A percentile compares a stretch with the other conserved stretches of the same genome.
Conservation (phyloP, 2,113 vertebrate genomes). For the Notarius lentiginosus region DNA sequence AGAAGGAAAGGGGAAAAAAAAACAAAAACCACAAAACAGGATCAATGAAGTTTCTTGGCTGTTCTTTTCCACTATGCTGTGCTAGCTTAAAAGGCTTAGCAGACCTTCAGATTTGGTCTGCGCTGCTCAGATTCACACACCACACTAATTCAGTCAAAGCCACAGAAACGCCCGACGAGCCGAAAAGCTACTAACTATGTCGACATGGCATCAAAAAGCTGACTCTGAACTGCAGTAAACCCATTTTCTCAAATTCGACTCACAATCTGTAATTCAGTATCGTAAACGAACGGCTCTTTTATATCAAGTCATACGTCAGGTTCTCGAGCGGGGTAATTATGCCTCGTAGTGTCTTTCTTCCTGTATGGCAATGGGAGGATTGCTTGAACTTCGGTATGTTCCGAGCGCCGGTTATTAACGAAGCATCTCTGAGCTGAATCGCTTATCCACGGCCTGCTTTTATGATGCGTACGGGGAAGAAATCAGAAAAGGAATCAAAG, state of each 20-base stretch:
- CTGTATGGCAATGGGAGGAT: neutral
- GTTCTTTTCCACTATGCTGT: neutral
- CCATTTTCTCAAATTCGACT: constrained; percentile 1
- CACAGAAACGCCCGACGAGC: constrained; percentile 15
- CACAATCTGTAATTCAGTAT: constrained; percentile 26
- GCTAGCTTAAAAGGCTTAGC: constrained; percentile 15
- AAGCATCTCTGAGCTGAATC: neutral
- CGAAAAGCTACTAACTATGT: constrained; percentile 12
- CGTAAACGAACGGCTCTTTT: neutral
- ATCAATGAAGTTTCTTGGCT: neutral
- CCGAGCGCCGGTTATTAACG: neutral
- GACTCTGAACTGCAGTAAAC: neutral
- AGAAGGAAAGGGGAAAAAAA: neutral
- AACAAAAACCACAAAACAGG: neutral
- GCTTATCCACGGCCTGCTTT: neutral
- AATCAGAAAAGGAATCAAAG: neutral
- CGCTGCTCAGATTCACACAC: constrained; percentile 13
- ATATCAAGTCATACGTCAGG: neutral
- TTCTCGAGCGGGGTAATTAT: constrained; percentile 11
- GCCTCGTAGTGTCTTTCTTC: neutral
- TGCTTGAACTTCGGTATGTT: neutral
- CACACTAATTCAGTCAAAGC: constrained; percentile 17
- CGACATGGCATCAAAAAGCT: constrained; percentile 17
- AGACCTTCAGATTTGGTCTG: neutral
- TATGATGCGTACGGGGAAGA: neutral